Conservation (phyloP, 1,140 invertebrate genomes). For the Orius insidiosus region DNA sequence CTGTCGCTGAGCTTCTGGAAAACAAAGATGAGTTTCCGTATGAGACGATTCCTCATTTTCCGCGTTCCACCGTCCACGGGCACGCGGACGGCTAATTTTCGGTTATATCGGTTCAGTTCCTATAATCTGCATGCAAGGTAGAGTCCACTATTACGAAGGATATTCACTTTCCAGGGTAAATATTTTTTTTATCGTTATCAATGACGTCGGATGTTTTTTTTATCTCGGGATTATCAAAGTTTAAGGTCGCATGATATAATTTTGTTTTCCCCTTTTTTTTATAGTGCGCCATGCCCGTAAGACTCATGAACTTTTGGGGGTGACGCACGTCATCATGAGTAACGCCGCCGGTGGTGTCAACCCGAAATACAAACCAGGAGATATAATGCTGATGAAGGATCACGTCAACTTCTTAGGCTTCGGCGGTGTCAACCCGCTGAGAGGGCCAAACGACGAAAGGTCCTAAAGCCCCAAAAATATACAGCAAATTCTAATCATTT, state of each 20-base stretch:
- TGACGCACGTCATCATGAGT: constrained; percentile 72
- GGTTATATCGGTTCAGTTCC: constrained; percentile 59
- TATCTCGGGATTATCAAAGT: not conserved
- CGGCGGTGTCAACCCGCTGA: constrained; percentile 77
- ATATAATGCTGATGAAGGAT: constrained; percentile 92
- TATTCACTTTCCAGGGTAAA: constrained; percentile 74
- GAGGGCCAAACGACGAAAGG: constrained; percentile 86
- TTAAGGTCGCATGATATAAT: not conserved
- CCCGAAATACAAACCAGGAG: constrained; percentile 68
- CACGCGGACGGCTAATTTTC: constrained; percentile 76
- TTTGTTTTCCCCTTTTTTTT: constrained; percentile 21
- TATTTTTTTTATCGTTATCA: constrained; percentile 1
- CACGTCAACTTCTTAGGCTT: constrained; percentile 90
- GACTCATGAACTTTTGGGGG: constrained; percentile 84
- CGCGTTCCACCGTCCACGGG: constrained; percentile 72
- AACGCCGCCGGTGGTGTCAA: constrained; percentile 93
- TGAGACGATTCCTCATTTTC: constrained; percentile 78
- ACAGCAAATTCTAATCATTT: constrained; percentile 10
- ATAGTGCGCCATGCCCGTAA: constrained; percentile 80
- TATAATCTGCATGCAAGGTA: constrained; percentile 88
- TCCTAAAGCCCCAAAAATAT: constrained; percentile 19
- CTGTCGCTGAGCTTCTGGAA: constrained; percentile 1
- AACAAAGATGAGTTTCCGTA: constrained; percentile 31
- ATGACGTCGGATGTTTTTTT: too few species aligned
- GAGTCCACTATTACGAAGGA: constrained; percentile 92